Evolutionary conservation across 2,797 vertebrate genomes (phyloP).

Genomic region (Meriones psammophilus): DNA sequence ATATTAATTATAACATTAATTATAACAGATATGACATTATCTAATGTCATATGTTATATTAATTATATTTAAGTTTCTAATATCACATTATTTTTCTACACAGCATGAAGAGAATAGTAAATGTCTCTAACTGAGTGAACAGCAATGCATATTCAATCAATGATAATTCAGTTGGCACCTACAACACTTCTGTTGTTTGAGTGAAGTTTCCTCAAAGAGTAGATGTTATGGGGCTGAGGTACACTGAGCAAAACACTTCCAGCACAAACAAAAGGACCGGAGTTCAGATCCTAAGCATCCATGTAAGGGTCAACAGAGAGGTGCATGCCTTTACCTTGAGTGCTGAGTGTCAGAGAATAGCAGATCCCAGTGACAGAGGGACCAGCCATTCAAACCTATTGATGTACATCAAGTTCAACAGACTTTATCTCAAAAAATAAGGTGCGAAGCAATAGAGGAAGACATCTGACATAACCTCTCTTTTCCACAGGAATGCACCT

Average conservation of each 20-base stretch:
- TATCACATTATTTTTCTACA: neutral
- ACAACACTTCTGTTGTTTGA: neutral
- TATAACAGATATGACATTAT: too few relatives aligned
- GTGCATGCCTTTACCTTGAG: neutral
- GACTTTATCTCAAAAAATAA: neutral
- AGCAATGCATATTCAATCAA: conserved; percentile 42
- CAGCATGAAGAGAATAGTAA: conserved; percentile 2
- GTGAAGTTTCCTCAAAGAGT: neutral
- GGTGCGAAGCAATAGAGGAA: neutral
- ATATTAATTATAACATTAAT: conserved; percentile 62
- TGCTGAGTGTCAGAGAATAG: neutral
- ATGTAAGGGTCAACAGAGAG: neutral
- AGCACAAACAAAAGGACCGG: neutral
- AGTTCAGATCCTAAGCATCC: neutral
- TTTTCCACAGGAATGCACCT: neutral
- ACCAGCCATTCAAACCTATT: neutral
- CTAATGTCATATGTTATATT: conserved; percentile 26
- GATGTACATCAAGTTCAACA: fast-evolving
- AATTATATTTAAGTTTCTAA: conserved; percentile 67
- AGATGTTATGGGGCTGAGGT: neutral
- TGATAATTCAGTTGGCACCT: neutral
- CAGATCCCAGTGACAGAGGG: neutral
- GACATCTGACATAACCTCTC: neutral
- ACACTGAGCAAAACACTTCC: neutral
- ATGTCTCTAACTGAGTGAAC: conserved; percentile 14